phyloP scores from a whole-genome alignment of 1,140 invertebrate genomes.

The Ganaspis sp. region DNA sequence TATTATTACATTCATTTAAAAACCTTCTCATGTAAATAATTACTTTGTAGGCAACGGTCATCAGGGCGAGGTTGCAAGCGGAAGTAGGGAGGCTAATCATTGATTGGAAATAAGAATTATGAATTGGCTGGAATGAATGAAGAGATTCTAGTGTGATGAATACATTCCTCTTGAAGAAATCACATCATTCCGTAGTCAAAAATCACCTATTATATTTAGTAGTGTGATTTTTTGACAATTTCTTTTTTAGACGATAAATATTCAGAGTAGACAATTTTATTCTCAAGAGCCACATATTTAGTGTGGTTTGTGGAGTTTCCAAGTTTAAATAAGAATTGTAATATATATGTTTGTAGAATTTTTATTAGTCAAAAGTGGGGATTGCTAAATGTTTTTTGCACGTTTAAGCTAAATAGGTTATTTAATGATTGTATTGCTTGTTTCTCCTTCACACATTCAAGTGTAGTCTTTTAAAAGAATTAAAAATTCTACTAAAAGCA shows the following conservation, averaged over 20 bases:
- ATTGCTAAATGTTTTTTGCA: neutral
- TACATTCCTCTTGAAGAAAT: neutral
- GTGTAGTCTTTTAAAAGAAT: no score
- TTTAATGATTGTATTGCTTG: no score
- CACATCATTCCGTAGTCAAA: neutral
- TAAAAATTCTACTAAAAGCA: no score
- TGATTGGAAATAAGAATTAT: neutral
- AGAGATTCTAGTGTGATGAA: neutral
- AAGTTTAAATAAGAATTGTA: neutral
- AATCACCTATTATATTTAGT: neutral
- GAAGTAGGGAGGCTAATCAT: conserved; percentile 17
- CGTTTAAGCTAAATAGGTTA: no score
- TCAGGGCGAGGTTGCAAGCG: neutral
- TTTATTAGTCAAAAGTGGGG: neutral
- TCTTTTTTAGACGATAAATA: neutral
- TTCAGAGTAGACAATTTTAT: conserved; percentile 8
- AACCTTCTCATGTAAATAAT: no score
- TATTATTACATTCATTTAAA: no score
- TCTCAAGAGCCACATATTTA: neutral
- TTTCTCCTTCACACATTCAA: no score
- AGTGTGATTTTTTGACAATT: neutral
- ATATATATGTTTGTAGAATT: neutral
- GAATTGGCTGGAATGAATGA: neutral
- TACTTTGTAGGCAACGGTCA: neutral
- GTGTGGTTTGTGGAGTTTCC: neutral